Evolutionary conservation across 2,797 vertebrate species (phyloP).

Genomic region (Geotrypetes seraphini): DNA sequence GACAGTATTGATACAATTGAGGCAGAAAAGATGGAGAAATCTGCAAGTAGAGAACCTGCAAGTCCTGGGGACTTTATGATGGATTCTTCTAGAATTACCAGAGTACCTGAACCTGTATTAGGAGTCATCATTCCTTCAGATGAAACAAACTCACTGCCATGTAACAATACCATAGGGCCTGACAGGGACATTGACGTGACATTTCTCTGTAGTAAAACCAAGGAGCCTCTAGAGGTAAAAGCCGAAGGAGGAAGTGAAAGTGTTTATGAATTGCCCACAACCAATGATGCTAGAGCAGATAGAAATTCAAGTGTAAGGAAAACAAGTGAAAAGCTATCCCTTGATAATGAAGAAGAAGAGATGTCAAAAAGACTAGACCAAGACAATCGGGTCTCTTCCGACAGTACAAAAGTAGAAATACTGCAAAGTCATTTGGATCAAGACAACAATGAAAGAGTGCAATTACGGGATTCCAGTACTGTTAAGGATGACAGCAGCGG

Average conservation of each 20-base stretch:
- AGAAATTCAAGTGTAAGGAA: neutral
- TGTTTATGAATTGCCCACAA: neutral
- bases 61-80: neutral
- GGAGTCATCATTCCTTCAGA: neutral
- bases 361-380: neutral
- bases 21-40: too few relatives aligned
- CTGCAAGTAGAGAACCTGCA: conserved; percentile 1
- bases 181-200: conserved; percentile 6
- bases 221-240: neutral
- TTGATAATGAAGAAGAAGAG: neutral
- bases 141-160: conserved; percentile 1
- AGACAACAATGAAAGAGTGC: neutral
- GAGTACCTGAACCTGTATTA: neutral
- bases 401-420: neutral
- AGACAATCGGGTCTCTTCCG: neutral
- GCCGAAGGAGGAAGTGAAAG: neutral
- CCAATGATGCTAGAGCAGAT: neutral
- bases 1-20: neutral
- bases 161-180: conserved; percentile 4
- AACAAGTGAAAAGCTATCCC: neutral
- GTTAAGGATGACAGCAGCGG: neutral
- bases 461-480: neutral
- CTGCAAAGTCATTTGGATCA: conserved; percentile 1
- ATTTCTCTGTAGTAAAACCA: conserved; percentile 2
- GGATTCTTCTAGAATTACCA: neutral